Conservation (phyloP, 1,140 invertebrate species). For the Hycleus phaleratus region DNA sequence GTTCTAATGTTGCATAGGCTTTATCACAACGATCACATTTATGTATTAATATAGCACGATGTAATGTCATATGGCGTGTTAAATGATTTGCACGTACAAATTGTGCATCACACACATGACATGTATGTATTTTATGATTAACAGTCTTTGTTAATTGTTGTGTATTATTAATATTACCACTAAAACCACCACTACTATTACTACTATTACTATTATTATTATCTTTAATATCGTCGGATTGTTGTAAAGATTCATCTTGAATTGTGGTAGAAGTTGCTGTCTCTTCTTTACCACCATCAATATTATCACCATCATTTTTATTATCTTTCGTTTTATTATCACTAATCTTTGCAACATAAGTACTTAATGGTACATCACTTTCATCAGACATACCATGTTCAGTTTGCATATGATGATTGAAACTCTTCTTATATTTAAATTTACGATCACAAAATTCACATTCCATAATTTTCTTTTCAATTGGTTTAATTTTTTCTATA, state of each 20-base stretch:
- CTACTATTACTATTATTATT: not conserved
- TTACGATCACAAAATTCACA: conserved; percentile 41
- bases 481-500: conserved; percentile 3
- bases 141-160: not conserved
- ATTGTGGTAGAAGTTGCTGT: conserved; percentile 4
- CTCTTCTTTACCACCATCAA: not conserved
- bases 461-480: conserved; percentile 27
- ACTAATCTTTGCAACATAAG: conserved; percentile 14
- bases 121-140: conserved; percentile 29
- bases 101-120: conserved; percentile 35
- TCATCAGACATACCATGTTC: conserved; percentile 39
- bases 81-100: conserved; percentile 37
- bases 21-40: conserved; percentile 39
- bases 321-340: conserved; percentile 15
- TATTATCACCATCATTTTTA: not conserved
- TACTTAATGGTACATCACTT: conserved; percentile 24
- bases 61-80: conserved; percentile 38
- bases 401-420: conserved; percentile 37
- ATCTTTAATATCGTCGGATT: not conserved
- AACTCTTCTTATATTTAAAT: conserved; percentile 41
- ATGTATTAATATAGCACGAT: conserved; percentile 34
- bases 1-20: conserved; percentile 36
- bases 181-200: not conserved
- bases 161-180: not conserved
- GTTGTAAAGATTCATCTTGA: not conserved